These are phyloP conservation scores for Acanthosepion esculentum DNA, from an alignment of 2,888 invertebrate species.

Conservation along the genomic window DNA sequence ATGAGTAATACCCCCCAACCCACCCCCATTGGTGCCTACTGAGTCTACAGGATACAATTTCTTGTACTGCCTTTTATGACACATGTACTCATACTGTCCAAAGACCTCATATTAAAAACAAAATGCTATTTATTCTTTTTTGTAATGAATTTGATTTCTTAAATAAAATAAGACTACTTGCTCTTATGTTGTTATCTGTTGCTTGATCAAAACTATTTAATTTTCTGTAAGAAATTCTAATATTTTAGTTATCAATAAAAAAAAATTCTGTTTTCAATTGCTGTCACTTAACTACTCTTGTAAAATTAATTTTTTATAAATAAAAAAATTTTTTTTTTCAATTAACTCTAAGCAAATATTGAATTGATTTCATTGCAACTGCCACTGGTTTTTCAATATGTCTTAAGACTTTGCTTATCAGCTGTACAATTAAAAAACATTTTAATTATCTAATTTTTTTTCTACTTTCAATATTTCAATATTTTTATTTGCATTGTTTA, in stretches of 20 bases:
- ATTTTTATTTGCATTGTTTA: no score
- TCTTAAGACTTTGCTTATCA: no score
- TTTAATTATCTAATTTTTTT: no score
- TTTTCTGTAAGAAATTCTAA: neutral
- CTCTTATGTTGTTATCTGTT: neutral
- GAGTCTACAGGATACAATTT: neutral
- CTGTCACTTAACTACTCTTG: no score
- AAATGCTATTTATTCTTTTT: neutral
- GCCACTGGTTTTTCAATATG: no score
- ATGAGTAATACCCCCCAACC: neutral
- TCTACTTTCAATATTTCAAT: no score
- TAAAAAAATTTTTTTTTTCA: no score
- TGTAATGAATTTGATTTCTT: neutral
- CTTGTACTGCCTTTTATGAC: constrained; percentile 5
- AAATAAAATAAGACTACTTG: neutral
- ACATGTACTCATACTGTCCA: neutral
- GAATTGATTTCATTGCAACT: no score
- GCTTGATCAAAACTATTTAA: neutral
- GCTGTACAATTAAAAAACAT: no score
- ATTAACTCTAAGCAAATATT: no score
- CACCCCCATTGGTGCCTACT: neutral
- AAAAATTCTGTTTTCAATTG: no score
- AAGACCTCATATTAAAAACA: neutral
- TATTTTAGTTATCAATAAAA: neutral
- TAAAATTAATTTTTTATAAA: no score